Evolutionary conservation across 2,113 vertebrate species (phyloP).

Genomic region (Oriolus oriolus): DNA sequence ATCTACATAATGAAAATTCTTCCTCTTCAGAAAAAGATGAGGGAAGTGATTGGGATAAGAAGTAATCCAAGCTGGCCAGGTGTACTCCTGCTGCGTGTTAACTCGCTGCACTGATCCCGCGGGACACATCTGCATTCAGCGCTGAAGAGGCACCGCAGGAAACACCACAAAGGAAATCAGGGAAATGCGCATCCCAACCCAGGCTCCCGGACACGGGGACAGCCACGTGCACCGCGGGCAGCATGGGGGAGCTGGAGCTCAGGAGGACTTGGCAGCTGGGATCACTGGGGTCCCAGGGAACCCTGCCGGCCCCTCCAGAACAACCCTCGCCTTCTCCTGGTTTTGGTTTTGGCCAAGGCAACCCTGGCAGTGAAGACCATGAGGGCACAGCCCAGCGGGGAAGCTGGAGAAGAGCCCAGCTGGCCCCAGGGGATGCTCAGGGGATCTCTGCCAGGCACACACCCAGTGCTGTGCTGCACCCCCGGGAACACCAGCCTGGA

Average conservation of each 20-base stretch:
- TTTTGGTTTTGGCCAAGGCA: background rate
- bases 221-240: background rate
- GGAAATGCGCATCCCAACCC: background rate
- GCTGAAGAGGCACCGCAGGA: background rate
- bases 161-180: constrained; percentile 4
- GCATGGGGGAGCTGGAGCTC: background rate
- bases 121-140: constrained; percentile 35
- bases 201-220: background rate
- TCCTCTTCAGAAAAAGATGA: constrained; percentile 55
- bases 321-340: background rate
- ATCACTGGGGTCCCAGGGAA: background rate
- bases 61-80: constrained; percentile 39
- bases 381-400: background rate
- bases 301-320: background rate
- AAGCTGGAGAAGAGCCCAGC: background rate
- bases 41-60: constrained; percentile 32
- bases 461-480: background rate
- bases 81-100: constrained; percentile 19
- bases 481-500: background rate
- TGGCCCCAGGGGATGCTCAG: background rate
- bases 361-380: background rate
- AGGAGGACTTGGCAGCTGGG: background rate
- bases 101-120: background rate
- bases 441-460: background rate
- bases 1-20: constrained; percentile 63